phyloP scores from a whole-genome alignment of 2,113 vertebrate species.

The human (Homo sapiens) region DNA sequence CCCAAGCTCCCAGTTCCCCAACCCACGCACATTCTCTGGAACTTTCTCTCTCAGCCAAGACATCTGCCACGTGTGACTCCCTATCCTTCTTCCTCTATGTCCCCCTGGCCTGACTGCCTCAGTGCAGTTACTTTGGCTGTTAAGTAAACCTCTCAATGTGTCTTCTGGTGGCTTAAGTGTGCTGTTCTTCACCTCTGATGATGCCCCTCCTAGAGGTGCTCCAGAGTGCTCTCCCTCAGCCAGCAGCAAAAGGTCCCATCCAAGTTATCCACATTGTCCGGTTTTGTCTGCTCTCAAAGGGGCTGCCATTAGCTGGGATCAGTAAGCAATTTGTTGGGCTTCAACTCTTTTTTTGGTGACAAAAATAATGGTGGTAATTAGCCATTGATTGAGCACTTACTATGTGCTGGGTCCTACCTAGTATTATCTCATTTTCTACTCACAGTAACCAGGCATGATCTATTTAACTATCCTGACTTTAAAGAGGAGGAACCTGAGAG shows the following conservation, averaged over 20 bases:
- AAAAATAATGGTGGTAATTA: neutral
- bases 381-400: neutral
- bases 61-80: constrained; percentile 81
- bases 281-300: neutral
- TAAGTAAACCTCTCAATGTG: neutral
- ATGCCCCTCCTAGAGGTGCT: neutral
- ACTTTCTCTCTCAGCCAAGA: constrained; percentile 82
- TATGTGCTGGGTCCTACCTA: neutral
- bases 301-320: neutral
- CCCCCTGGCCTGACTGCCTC: constrained; percentile 64
- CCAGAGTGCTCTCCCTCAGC: neutral
- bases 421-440: neutral
- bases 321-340: neutral
- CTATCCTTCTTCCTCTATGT: neutral
- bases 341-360: neutral
- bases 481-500: neutral
- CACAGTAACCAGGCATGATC: neutral
- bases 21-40: constrained; percentile 71
- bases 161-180: neutral
- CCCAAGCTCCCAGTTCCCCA: constrained; percentile 74
- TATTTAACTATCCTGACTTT: neutral
- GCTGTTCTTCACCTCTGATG: neutral
- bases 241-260: neutral
- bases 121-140: constrained; percentile 63
- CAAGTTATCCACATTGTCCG: fast-evolving